Evolutionary conservation across 2,797 vertebrate genomes (phyloP).

Genomic region (Pachyuromys duprasi): DNA sequence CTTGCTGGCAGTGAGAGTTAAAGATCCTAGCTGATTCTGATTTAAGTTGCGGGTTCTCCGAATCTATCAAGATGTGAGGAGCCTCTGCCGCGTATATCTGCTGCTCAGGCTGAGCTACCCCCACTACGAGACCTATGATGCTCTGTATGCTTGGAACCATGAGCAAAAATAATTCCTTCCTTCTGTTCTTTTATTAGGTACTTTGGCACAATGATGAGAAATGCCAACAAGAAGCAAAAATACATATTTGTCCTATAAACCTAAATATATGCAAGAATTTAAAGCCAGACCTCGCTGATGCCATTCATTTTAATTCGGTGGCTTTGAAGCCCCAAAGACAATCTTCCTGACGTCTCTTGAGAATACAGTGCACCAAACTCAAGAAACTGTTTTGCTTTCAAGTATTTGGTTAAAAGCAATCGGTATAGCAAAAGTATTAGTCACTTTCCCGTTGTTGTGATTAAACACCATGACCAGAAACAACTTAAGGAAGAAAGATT

Average conservation of each 20-base stretch:
- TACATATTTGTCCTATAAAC: not conserved
- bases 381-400: not conserved
- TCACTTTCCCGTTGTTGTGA: not conserved
- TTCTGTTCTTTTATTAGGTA: not conserved
- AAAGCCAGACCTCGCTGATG: not conserved
- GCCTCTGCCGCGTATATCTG: not conserved
- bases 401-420: not conserved
- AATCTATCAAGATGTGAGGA: not conserved
- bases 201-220: not conserved
- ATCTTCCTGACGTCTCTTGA: not conserved
- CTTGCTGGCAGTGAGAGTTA: not conserved
- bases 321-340: not conserved
- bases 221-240: not conserved
- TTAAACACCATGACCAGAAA: not conserved
- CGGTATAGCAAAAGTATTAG: not conserved
- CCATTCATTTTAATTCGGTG: not conserved
- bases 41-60: no score
- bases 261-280: conserved; percentile 11
- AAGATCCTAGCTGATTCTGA: not conserved
- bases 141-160: not conserved
- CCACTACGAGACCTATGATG: not conserved
- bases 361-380: not conserved
- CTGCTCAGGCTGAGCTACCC: no score
- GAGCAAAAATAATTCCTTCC: not conserved
- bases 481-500: not conserved